Percentiles rank a stretch among this genome's conserved stretches.
Conservation (phyloP, 2,797 vertebrate species). For the Oryzias sinensis region DNA sequence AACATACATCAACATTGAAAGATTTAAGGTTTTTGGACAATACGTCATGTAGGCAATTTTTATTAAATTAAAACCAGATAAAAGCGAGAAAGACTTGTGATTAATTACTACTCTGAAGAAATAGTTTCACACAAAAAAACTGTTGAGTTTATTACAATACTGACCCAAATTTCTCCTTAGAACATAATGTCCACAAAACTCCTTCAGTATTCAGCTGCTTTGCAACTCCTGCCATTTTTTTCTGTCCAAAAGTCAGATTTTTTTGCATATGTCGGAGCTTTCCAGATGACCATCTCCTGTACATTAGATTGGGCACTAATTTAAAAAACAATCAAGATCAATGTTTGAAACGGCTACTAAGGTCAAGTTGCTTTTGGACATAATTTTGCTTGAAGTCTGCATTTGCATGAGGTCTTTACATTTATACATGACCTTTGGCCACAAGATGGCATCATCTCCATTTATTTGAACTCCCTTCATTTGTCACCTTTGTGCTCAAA, state of each 20-base stretch:
- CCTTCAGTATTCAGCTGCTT: slow-evolving; percentile 31
- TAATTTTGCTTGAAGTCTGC: slow-evolving; percentile 7
- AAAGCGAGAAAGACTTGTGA: no score
- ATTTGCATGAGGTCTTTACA: background rate
- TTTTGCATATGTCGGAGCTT: no score
- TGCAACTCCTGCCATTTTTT: slow-evolving; percentile 48
- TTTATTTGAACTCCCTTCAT: slow-evolving; percentile 16
- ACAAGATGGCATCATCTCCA: slow-evolving; percentile 69
- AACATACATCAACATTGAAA: background rate
- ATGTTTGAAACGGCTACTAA: no score
- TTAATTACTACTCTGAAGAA: no score
- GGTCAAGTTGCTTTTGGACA: background rate
- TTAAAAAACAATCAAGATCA: no score
- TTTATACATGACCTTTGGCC: slow-evolving; percentile 24
- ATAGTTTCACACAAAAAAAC: slow-evolving; percentile 17
- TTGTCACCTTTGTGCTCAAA: slow-evolving; percentile 1
- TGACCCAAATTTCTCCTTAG: slow-evolving; percentile 29
- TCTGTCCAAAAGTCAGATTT: slow-evolving; percentile 8
- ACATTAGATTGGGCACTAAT: no score
- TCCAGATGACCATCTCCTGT: no score
- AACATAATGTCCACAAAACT: slow-evolving; percentile 16
- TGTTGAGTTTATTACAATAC: slow-evolving; percentile 7
- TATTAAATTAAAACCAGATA: no score
- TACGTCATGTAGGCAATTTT: no score
- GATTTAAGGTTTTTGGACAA: background rate